These are phyloP conservation scores for Pseudomugil gertrudae DNA, from an alignment of 2,797 vertebrate genomes.

Conservation along the genomic window DNA sequence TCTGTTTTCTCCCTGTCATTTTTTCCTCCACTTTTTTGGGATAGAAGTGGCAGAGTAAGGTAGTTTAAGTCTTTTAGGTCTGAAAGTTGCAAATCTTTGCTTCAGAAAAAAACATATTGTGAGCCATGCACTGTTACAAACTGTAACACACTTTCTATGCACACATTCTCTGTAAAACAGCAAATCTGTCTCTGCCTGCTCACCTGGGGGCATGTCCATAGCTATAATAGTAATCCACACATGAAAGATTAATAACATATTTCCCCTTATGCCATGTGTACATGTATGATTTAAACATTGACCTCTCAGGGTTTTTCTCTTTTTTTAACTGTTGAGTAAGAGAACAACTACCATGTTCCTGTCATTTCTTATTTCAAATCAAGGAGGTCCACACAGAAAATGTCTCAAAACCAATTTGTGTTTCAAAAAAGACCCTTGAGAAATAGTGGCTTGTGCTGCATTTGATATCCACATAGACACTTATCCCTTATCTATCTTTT, in stretches of 20 bases:
- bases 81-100: slow-evolving; percentile 16
- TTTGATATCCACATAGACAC: slow-evolving; percentile 84
- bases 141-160: slow-evolving; percentile 18
- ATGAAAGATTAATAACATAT: slow-evolving; percentile 75
- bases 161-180: slow-evolving; percentile 32
- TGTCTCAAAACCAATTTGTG: slow-evolving; percentile 84
- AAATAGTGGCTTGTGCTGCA: slow-evolving; percentile 72
- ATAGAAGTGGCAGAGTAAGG: not conserved
- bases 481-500: slow-evolving; percentile 82
- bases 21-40: slow-evolving; percentile 6
- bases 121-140: slow-evolving; percentile 2
- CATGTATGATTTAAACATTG: slow-evolving; percentile 75
- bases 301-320: slow-evolving; percentile 68
- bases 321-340: slow-evolving; percentile 49
- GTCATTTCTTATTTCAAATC: slow-evolving; percentile 80
- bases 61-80: slow-evolving; percentile 3
- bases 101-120: slow-evolving; percentile 6
- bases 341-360: slow-evolving; percentile 72
- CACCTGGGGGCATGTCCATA: slow-evolving; percentile 61
- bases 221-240: slow-evolving; percentile 65
- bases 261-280: slow-evolving; percentile 64
- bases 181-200: slow-evolving; percentile 53
- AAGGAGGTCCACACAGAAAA: slow-evolving; percentile 80
- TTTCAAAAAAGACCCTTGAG: slow-evolving; percentile 81
- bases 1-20: slow-evolving; percentile 24